A percentile compares a stretch with the other conserved stretches of the same genome.
Conservation (phyloP, 2,888 invertebrate genomes). For the Achlya flavicornis region DNA sequence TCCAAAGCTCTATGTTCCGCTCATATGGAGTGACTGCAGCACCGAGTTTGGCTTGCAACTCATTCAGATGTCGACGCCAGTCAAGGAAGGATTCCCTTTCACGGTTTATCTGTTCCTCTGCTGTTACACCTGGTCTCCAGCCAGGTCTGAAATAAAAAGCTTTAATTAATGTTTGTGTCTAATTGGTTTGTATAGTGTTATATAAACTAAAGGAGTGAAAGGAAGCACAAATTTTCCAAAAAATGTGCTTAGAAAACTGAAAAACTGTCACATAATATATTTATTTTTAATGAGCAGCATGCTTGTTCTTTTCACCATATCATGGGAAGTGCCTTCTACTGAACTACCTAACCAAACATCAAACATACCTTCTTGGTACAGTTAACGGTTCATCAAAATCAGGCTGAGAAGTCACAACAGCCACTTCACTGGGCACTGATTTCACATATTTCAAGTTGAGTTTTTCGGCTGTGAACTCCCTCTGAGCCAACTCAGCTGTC, state of each 20-base stretch:
- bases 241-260: too few species aligned
- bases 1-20: slow-evolving; percentile 98
- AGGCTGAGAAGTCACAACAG: slow-evolving; percentile 69
- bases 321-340: too few species aligned
- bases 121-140: slow-evolving; percentile 90
- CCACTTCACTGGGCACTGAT: slow-evolving; percentile 66
- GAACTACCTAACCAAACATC: not conserved
- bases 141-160: slow-evolving; percentile 85
- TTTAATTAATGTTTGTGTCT: not conserved
- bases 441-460: slow-evolving; percentile 87
- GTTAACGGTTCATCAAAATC: slow-evolving; percentile 76
- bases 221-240: too few species aligned
- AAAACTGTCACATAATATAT: too few species aligned
- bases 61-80: slow-evolving; percentile 94
- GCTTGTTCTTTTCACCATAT: too few species aligned
- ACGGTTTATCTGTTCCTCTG: slow-evolving; percentile 90
- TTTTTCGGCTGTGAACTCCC: slow-evolving; percentile 96
- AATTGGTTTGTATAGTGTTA: too few species aligned
- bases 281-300: too few species aligned
- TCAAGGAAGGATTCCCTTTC: slow-evolving; percentile 94
- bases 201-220: too few species aligned
- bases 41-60: slow-evolving; percentile 89
- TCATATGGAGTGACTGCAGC: slow-evolving; percentile 98
- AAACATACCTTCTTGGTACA: slow-evolving; percentile 89
- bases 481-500: slow-evolving; percentile 96